Evolutionary conservation across 2,113 vertebrate genomes (phyloP).

Genomic region (Nematolebias whitei): DNA sequence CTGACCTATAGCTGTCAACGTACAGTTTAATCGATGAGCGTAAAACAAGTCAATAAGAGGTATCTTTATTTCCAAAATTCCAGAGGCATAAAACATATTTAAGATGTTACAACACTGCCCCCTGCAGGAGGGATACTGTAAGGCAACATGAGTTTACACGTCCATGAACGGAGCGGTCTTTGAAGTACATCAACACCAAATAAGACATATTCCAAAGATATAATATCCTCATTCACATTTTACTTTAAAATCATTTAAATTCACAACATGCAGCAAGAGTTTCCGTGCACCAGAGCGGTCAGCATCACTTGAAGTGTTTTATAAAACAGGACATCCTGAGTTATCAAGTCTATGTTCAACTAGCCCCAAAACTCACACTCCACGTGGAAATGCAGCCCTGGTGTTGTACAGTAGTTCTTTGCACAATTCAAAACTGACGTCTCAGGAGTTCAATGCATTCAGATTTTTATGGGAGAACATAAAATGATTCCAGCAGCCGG

Average conservation of each 20-base stretch:
- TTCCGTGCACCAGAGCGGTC: conserved; percentile 7
- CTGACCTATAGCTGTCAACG: conserved; percentile 12
- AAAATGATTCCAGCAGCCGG: not conserved
- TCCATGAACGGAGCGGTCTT: conserved; percentile 27
- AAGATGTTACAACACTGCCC: conserved; percentile 45
- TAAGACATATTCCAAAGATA: not conserved
- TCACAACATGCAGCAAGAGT: conserved; percentile 1
- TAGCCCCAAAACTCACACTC: conserved; percentile 1
- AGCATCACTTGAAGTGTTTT: conserved; percentile 53
- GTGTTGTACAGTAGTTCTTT: conserved; percentile 23
- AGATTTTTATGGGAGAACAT: not conserved
- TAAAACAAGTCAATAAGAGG: conserved; percentile 11
- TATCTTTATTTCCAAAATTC: not conserved
- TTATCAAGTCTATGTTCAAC: conserved; percentile 21
- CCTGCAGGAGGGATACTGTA: conserved; percentile 49
- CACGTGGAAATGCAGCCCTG: conserved; percentile 20
- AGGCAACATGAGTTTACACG: conserved; percentile 41
- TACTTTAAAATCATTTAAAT: not conserved
- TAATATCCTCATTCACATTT: not conserved
- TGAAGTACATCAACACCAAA: conserved; percentile 2
- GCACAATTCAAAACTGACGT: conserved; percentile 4
- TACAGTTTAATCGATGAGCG: conserved; percentile 32
- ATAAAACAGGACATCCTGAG: conserved; percentile 33
- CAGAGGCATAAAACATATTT: not conserved
- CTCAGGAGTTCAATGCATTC: conserved; percentile 24